Percentiles rank a stretch among this genome's conserved stretches.
These are phyloP conservation scores for Zosterops japonicus DNA, from an alignment of 2,113 vertebrate genomes.

Conservation along the genomic window DNA sequence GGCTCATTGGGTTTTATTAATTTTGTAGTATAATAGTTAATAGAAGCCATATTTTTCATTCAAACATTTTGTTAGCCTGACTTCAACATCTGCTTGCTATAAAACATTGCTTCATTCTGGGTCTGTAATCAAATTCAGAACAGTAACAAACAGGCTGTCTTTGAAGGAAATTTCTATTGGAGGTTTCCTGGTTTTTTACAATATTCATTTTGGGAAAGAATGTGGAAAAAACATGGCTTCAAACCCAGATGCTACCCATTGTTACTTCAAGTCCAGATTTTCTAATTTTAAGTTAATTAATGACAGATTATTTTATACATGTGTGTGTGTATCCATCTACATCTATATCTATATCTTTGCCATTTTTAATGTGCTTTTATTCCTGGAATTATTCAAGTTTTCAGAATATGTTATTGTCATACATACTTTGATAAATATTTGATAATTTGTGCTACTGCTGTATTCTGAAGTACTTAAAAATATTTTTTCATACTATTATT, in stretches of 20 bases:
- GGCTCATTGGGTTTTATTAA: not conserved
- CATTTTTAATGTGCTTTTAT: not conserved
- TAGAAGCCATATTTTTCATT: constrained; percentile 27
- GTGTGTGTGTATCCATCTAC: not conserved
- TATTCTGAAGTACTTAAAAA: not conserved
- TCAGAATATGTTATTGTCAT: not conserved
- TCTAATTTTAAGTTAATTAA: not conserved
- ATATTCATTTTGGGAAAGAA: constrained; percentile 45
- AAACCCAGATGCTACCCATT: not conserved
- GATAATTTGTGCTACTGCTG: not conserved
- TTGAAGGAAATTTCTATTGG: constrained; percentile 51
- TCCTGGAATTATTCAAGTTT: not conserved
- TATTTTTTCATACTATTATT: not conserved
- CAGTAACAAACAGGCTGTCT: constrained; percentile 31
- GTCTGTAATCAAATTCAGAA: constrained; percentile 47
- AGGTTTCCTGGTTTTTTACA: constrained; percentile 48
- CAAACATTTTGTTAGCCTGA: constrained; percentile 27
- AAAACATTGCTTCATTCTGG: constrained; percentile 31
- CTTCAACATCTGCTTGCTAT: constrained; percentile 55
- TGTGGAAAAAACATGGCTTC: not conserved
- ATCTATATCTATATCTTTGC: not conserved
- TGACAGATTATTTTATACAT: not conserved
- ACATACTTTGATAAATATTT: not conserved
- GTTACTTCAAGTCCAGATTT: not conserved
- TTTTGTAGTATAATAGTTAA: not conserved